Evolutionary conservation across 2,888 invertebrate genomes (phyloP).

Genomic region (Ormyrus pomaceus): DNA sequence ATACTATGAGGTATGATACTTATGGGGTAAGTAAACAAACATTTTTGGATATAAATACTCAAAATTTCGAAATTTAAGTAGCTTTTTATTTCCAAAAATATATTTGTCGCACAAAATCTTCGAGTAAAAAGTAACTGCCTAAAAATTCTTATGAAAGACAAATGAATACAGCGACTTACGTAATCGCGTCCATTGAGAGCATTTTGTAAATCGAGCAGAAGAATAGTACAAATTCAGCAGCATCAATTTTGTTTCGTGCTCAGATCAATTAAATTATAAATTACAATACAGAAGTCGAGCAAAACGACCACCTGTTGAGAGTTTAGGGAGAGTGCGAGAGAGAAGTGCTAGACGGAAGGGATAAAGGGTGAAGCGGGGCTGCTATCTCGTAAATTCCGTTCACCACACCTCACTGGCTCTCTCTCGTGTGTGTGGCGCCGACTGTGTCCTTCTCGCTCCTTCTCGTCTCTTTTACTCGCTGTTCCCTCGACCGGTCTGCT

Average conservation of each 20-base stretch:
- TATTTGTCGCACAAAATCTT: too few species aligned
- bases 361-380: constrained; percentile 69
- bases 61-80: not conserved
- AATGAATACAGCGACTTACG: too few species aligned
- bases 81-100: too few species aligned
- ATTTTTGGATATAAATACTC: constrained; percentile 5
- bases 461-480: constrained; percentile 31
- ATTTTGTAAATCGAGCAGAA: not conserved
- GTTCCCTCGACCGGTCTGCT: constrained; percentile 32
- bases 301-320: constrained; percentile 75
- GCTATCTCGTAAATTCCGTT: constrained; percentile 74
- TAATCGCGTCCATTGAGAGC: too few species aligned
- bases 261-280: constrained; percentile 75
- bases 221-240: constrained; percentile 22
- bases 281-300: constrained; percentile 73
- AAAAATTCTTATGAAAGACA: too few species aligned
- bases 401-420: constrained; percentile 61
- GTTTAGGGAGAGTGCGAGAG: constrained; percentile 58
- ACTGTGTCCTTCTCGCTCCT: constrained; percentile 20
- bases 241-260: constrained; percentile 58
- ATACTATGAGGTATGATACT: constrained; percentile 21
- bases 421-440: constrained; percentile 50
- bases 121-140: too few species aligned
- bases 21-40: not conserved
- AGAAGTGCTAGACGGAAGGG: constrained; percentile 34